Evolutionary conservation across 2,797 vertebrate species (phyloP).

Genomic region (Poecilia velifera): DNA sequence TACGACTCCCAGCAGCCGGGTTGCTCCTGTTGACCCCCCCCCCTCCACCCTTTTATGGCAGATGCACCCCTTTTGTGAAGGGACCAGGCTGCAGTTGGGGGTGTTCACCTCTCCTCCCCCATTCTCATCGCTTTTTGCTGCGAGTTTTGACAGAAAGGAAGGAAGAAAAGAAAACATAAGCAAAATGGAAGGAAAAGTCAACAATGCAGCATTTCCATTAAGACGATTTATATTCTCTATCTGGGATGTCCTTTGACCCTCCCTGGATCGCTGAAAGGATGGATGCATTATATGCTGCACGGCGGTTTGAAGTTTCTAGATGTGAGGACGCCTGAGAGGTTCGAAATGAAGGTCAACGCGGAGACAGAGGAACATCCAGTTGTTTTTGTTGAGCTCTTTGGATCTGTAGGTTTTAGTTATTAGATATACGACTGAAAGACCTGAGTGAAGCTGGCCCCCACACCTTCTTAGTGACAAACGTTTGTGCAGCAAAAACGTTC

Average conservation of each 20-base stretch:
- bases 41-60: slow-evolving; percentile 46
- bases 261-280: slow-evolving; percentile 21
- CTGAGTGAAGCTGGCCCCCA: not conserved
- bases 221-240: slow-evolving; percentile 34
- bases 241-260: slow-evolving; percentile 41
- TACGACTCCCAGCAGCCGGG: slow-evolving; percentile 55
- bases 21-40: slow-evolving; percentile 71
- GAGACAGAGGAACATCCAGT: not conserved
- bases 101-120: slow-evolving; percentile 30
- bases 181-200: slow-evolving; percentile 33
- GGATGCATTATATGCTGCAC: slow-evolving; percentile 4
- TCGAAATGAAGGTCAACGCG: not conserved
- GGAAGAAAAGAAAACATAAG: slow-evolving; percentile 26
- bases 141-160: slow-evolving; percentile 40
- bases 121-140: slow-evolving; percentile 23
- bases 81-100: slow-evolving; percentile 34
- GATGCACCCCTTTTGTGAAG: slow-evolving; percentile 55
- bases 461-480: no score
- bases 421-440: not conserved
- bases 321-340: not conserved
- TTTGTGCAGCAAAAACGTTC: no score
- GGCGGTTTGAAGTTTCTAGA: not conserved
- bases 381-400: not conserved
- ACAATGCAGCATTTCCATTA: slow-evolving; percentile 51
- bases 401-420: not conserved